Base-by-base conservation (phyloP, 2,797 vertebrate species). In the Acomys russatus region DNA sequence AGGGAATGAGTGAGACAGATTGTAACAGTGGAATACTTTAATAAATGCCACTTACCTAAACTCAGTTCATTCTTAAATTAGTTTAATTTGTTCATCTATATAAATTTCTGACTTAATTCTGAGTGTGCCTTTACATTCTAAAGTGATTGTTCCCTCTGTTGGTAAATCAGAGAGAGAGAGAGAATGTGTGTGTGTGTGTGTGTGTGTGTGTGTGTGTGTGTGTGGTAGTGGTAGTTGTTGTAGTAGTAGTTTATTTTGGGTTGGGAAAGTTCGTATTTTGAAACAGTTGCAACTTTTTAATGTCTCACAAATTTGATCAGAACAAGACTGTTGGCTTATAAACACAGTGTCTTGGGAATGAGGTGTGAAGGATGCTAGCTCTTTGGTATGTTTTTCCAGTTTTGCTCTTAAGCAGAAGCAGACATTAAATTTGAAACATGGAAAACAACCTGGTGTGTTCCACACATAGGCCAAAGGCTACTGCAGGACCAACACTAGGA, bases 61-160 rank as follows among this genome's bases (percentile, higher is more conserved):
- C 76, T 54, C 54, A 61, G 78, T 70, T 95, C 64, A 77, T 87
- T 95, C 56, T 86, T 15, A 56, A 94, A 38, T 77, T n/a, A 84
- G n/a, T 33, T 93, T 64, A 77, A 80, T 88, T 88, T 96, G 51
- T 64, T 95, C 38, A 80, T 56, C 87, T 64, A 76, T 91, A 91
- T 15, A 61, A 63, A 63, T 38, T 83, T 25, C 35, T 83, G 79
- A 83, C 35, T 76, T 76, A 23, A 61, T 92, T 92, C 18, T 59
- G 63, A 23, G 54, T 73, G 49, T 56, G 70, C 23, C 54, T 84
- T 70, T 44, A 84, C 35, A 28, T 82, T 23, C 56, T 63, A 82
- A 96, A 83, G 28, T 83, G 35, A 14, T 83, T 17, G 3, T n/a
- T 59, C 59, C 51, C 63, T 83, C 51, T 79, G 9, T 49, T 82